phyloP scores from a whole-genome alignment of 2,888 invertebrate species.

The Globia sparganii region DNA sequence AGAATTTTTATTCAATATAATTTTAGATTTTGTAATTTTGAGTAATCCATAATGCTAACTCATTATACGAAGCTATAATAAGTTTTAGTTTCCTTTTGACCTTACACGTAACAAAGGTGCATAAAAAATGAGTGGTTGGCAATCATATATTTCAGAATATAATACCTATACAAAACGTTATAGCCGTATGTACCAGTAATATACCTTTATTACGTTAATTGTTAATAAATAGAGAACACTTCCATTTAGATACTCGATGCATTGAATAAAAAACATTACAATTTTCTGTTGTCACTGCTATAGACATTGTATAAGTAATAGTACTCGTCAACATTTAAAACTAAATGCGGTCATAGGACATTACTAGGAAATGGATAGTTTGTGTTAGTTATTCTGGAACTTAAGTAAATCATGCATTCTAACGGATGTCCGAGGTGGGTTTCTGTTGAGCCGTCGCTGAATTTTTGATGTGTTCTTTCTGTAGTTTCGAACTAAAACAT shows the following conservation, averaged over 20 bases:
- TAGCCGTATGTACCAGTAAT: slow-evolving; percentile 64
- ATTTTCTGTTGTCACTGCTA: slow-evolving; percentile 74
- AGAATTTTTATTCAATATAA: slow-evolving; percentile 64
- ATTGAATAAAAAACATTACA: slow-evolving; percentile 52
- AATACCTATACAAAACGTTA: slow-evolving; percentile 67
- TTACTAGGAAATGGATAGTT: slow-evolving; percentile 55
- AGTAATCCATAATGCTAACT: slow-evolving; percentile 65
- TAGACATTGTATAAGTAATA: slow-evolving; percentile 69
- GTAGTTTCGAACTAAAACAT: slow-evolving; percentile 46
- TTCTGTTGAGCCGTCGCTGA: slow-evolving; percentile 32
- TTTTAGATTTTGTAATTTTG: slow-evolving; percentile 63
- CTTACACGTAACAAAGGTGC: slow-evolving; percentile 65
- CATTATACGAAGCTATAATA: slow-evolving; percentile 66
- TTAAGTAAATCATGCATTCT: slow-evolving; percentile 43
- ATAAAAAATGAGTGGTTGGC: slow-evolving; percentile 61
- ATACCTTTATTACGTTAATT: slow-evolving; percentile 68
- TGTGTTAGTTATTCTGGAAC: slow-evolving; percentile 47
- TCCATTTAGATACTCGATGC: slow-evolving; percentile 54
- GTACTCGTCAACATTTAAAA: slow-evolving; percentile 70
- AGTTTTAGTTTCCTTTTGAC: slow-evolving; percentile 67
- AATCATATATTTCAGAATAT: slow-evolving; percentile 65
- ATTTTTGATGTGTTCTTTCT: slow-evolving; percentile 35
- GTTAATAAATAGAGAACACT: slow-evolving; percentile 64
- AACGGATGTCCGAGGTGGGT: slow-evolving; percentile 21
- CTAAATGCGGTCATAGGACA: slow-evolving; percentile 50